Conservation (phyloP, 2,888 invertebrate genomes). For the Thereva nobilitata region DNA sequence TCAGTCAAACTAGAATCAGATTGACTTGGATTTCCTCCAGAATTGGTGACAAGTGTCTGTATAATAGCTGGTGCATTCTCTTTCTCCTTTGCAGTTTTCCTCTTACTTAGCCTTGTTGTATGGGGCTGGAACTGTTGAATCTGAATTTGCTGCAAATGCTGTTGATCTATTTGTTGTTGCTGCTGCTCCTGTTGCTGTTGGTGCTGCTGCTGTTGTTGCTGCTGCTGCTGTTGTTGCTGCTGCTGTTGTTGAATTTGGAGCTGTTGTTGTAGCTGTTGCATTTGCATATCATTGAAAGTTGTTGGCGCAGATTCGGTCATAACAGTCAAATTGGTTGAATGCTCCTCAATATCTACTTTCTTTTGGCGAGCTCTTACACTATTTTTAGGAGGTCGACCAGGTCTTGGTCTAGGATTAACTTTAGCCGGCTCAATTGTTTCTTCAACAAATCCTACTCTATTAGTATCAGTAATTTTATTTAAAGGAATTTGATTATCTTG, state of each 20-base stretch:
- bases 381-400: slow-evolving; percentile 45
- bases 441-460: no score
- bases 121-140: slow-evolving; percentile 29
- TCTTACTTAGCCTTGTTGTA: no score
- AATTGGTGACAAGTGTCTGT: no score
- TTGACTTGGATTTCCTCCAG: no score
- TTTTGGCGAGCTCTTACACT: neutral
- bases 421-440: no score
- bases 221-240: slow-evolving; percentile 24
- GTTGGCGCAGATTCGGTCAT: slow-evolving; percentile 24
- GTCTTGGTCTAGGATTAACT: slow-evolving; percentile 2
- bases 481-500: no score
- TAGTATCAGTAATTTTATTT: no score
- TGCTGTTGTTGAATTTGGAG: slow-evolving; percentile 16
- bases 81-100: no score
- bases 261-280: slow-evolving; percentile 18
- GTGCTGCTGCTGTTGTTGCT: slow-evolving; percentile 47
- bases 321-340: slow-evolving; percentile 9
- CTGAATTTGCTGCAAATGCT: slow-evolving; percentile 37
- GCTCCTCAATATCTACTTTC: neutral
- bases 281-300: slow-evolving; percentile 1
- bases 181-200: slow-evolving; percentile 48
- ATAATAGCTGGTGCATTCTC: no score
- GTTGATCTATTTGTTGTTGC: slow-evolving; percentile 23
- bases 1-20: no score